These are phyloP conservation scores for Pantherophis guttatus DNA, from an alignment of 2,113 vertebrate genomes.

Conservation along the genomic window DNA sequence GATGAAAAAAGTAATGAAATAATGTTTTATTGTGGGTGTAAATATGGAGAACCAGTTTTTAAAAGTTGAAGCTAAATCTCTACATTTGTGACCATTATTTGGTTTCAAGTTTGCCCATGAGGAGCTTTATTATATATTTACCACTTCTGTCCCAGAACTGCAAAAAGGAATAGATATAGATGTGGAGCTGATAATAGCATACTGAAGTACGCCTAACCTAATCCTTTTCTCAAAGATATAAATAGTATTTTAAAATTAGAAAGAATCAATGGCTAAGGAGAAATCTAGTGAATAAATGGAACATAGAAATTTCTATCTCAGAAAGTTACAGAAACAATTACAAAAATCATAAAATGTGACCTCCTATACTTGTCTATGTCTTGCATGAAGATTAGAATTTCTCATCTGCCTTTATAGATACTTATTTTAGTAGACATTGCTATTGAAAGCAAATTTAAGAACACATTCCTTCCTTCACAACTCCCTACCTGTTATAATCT, in stretches of 20 bases:
- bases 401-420: background rate
- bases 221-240: background rate
- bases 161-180: background rate
- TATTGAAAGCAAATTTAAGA: background rate
- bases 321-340: background rate
- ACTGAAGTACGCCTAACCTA: background rate
- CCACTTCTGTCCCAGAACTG: background rate
- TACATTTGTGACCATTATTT: background rate
- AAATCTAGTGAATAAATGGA: background rate
- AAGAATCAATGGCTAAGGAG: background rate
- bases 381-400: background rate
- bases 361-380: background rate
- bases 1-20: background rate
- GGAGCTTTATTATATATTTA: background rate
- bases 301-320: background rate
- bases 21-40: background rate
- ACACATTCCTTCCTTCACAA: background rate
- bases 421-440: background rate
- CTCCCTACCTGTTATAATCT: background rate
- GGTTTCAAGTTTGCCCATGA: background rate
- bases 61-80: background rate
- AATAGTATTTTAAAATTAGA: background rate
- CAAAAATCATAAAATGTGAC: background rate
- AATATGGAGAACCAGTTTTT: background rate
- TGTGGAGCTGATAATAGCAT: background rate